Percentiles rank a stretch among this genome's conserved stretches.
Evolutionary conservation across 2,888 invertebrate genomes (phyloP).

Genomic region (Eretmocerus hayati): DNA sequence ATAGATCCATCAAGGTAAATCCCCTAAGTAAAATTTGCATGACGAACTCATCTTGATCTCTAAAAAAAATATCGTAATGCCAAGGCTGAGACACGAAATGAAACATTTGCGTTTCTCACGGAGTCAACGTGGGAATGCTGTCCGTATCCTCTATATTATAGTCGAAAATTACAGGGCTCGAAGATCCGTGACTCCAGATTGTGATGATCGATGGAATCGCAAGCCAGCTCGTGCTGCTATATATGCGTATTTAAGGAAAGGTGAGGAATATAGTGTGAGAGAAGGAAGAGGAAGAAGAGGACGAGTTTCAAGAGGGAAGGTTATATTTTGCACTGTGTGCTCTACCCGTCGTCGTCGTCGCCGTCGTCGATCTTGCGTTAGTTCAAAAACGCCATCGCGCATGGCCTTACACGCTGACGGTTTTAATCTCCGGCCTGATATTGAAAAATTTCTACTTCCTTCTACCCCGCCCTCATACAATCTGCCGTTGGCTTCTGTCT

Average conservation of each 20-base stretch:
- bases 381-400: slow-evolving; percentile 16
- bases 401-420: slow-evolving; percentile 16
- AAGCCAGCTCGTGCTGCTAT: background rate
- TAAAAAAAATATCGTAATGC: too few relatives aligned
- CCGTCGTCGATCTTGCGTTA: slow-evolving; percentile 15
- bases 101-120: too few relatives aligned
- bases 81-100: too few relatives aligned
- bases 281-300: background rate
- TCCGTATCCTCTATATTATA: slow-evolving; percentile 8
- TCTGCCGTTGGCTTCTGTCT: background rate
- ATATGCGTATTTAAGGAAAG: too few relatives aligned
- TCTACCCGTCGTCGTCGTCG: too few relatives aligned
- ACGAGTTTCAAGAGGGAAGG: slow-evolving; percentile 9
- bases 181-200: background rate
- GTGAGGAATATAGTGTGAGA: too few relatives aligned
- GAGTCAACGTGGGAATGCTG: slow-evolving; percentile 1
- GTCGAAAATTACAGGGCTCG: slow-evolving; percentile 20
- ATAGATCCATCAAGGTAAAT: too few relatives aligned
- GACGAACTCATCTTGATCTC: too few relatives aligned
- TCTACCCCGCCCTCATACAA: background rate
- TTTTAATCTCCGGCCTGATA: slow-evolving; percentile 25
- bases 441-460: slow-evolving; percentile 10
- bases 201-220: slow-evolving; percentile 19
- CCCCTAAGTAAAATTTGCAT: too few relatives aligned
- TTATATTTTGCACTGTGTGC: slow-evolving; percentile 19